These are phyloP conservation scores for Aphelinus certus DNA, from an alignment of 1,140 invertebrate species.

Conservation along the genomic window DNA sequence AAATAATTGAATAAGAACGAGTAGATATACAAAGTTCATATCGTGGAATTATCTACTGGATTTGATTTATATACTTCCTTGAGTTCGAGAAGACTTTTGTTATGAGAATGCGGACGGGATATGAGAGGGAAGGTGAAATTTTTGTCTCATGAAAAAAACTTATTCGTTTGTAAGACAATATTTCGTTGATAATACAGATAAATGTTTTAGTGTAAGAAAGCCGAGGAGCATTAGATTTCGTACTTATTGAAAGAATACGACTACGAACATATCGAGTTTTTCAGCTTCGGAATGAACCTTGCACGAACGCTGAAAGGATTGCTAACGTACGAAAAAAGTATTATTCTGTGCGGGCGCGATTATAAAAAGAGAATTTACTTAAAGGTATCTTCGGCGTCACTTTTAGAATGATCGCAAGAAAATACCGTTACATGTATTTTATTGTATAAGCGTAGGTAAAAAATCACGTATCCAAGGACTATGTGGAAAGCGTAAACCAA, in stretches of 20 bases:
- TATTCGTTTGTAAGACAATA: background rate
- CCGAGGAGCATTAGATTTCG: slow-evolving; percentile 15
- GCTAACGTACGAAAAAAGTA: slow-evolving; percentile 9
- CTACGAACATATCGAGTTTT: slow-evolving; percentile 34
- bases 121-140: background rate
- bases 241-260: slow-evolving; percentile 31
- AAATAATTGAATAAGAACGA: background rate
- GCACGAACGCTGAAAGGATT: background rate
- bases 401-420: slow-evolving; percentile 22
- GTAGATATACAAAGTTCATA: background rate
- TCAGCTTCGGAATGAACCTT: background rate
- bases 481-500: background rate
- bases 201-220: slow-evolving; percentile 10
- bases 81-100: background rate
- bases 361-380: slow-evolving; percentile 24
- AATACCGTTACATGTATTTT: slow-evolving; percentile 35
- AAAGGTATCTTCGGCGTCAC: background rate
- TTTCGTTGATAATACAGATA: slow-evolving; percentile 6
- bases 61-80: background rate
- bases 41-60: background rate
- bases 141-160: background rate
- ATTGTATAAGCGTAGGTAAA: slow-evolving; percentile 25
- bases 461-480: slow-evolving; percentile 6
- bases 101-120: background rate
- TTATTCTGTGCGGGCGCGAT: slow-evolving; percentile 26